Conservation (phyloP, 1,140 invertebrate species). For the Neuroterus valhalla region DNA sequence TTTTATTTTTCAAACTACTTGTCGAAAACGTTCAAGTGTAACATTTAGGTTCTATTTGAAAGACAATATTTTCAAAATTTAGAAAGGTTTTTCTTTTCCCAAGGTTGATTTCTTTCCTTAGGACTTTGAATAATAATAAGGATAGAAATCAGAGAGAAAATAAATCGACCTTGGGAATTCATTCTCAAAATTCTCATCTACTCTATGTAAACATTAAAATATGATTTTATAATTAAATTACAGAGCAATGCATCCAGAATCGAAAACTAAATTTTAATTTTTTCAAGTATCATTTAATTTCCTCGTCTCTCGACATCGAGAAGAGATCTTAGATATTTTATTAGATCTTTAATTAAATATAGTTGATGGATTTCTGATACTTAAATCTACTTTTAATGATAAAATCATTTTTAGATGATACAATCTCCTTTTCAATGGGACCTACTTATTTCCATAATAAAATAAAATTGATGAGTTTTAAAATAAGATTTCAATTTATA, state of each 20-base stretch:
- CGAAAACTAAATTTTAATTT: not conserved
- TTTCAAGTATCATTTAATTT: not conserved
- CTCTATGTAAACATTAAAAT: not conserved
- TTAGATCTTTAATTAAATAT: too few species aligned
- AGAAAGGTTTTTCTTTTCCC: not conserved
- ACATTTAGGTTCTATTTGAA: conserved; percentile 3
- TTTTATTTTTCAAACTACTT: not conserved
- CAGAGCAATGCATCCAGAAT: conserved; percentile 29
- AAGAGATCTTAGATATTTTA: too few species aligned
- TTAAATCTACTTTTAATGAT: too few species aligned
- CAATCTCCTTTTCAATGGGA: too few species aligned
- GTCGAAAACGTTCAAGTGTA: not conserved
- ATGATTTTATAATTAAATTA: not conserved
- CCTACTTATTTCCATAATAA: too few species aligned
- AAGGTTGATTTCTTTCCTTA: not conserved
- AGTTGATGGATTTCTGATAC: too few species aligned
- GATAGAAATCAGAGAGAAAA: not conserved
- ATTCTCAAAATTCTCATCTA: not conserved
- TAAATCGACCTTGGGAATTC: not conserved
- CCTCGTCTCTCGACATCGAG: too few species aligned
- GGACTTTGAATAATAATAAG: not conserved
- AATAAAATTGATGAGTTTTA: not conserved
- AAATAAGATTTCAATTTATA: not conserved
- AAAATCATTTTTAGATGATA: too few species aligned
- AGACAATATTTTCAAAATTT: not conserved